Evolutionary conservation across 2,797 vertebrate genomes (phyloP).

Genomic region (Botia almorhae): DNA sequence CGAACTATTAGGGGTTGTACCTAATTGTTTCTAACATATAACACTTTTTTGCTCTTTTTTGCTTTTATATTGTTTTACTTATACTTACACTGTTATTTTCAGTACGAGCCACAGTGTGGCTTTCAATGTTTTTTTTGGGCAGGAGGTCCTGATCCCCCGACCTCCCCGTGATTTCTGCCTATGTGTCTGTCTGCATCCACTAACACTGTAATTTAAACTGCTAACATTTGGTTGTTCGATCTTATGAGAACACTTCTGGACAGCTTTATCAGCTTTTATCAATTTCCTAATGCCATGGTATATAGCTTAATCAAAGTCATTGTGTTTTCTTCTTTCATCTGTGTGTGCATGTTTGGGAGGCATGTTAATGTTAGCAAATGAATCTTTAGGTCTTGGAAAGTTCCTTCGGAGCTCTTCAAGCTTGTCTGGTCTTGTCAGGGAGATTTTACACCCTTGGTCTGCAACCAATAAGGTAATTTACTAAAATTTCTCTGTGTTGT

Average conservation of each 20-base stretch:
- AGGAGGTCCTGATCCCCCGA: no score
- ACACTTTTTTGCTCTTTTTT: no score
- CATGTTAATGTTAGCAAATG: conserved; percentile 3
- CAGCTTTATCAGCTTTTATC: conserved; percentile 20
- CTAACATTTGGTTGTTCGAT: conserved; percentile 64
- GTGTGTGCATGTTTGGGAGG: conserved; percentile 21
- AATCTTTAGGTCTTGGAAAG: conserved; percentile 19
- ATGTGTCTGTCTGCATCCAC: background rate
- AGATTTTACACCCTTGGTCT: conserved; percentile 67
- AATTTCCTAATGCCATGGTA: conserved; percentile 32
- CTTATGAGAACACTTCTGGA: conserved; percentile 34
- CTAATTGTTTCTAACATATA: no score
- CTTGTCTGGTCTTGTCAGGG: conserved; percentile 66
- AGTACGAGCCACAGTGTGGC: no score
- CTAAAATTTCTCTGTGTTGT: background rate
- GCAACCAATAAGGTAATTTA: background rate
- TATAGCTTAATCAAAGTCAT: background rate
- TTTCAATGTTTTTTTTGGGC: no score
- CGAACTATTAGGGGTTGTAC: no score
- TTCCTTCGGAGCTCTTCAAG: conserved; percentile 42
- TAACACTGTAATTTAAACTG: background rate
- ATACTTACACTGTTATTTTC: no score
- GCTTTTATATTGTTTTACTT: no score
- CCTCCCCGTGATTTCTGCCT: no score
- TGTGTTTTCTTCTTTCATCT: conserved; percentile 32